Conservation (phyloP, 2,888 invertebrate species). For the Drosophila rubida region DNA sequence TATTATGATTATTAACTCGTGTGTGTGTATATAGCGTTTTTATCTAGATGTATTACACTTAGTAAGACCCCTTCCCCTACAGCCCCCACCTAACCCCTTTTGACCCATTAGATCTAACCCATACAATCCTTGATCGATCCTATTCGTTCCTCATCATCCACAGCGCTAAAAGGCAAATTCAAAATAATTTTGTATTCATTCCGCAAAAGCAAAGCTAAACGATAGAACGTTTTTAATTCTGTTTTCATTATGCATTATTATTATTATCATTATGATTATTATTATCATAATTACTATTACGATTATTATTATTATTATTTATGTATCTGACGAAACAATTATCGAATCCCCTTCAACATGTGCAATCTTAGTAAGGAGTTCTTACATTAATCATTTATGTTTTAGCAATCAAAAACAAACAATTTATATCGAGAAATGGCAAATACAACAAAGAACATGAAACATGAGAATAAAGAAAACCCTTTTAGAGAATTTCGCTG, state of each 20-base stretch:
- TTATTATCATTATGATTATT: constrained; percentile 41
- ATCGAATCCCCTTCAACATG: constrained; percentile 60
- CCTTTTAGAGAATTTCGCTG: constrained; percentile 81
- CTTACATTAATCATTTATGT: constrained; percentile 52
- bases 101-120: neutral
- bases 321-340: constrained; percentile 54
- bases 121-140: constrained; percentile 1
- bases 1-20: constrained; percentile 70
- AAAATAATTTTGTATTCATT: constrained; percentile 68
- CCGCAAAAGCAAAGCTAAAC: constrained; percentile 64
- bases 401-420: constrained; percentile 58
- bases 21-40: constrained; percentile 79
- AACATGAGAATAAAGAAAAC: constrained; percentile 67
- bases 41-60: constrained; percentile 80
- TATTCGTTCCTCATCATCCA: constrained; percentile 16
- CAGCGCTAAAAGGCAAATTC: constrained; percentile 70
- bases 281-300: constrained; percentile 23
- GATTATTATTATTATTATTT: constrained; percentile 41
- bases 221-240: constrained; percentile 32
- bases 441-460: constrained; percentile 49
- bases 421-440: constrained; percentile 61
- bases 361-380: constrained; percentile 61
- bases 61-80: constrained; percentile 41
- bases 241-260: constrained; percentile 56
- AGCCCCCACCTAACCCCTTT: neutral